Conservation (phyloP, 1,140 invertebrate genomes). For the Drosophila nasuta region DNA sequence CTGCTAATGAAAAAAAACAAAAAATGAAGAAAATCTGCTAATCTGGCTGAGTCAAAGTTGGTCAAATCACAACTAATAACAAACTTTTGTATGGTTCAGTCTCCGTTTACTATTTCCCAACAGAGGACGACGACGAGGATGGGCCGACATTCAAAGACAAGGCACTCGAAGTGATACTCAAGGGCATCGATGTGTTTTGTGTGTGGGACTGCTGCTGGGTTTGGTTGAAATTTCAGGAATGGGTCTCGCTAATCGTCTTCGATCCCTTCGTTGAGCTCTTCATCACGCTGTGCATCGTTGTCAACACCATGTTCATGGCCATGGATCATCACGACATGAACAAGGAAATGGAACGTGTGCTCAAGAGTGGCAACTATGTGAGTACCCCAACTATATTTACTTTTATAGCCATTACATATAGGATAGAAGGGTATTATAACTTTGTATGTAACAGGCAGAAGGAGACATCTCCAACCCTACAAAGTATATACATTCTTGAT, state of each 20-base stretch:
- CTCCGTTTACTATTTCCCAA: slow-evolving; percentile 97
- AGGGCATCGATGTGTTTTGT: slow-evolving; percentile 96
- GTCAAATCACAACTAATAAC: slow-evolving; percentile 88
- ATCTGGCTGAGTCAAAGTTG: slow-evolving; percentile 88
- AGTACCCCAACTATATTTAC: slow-evolving; percentile 85
- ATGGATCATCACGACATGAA: slow-evolving; percentile 98
- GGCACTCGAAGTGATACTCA: slow-evolving; percentile 90
- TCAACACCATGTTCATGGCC: slow-evolving; percentile 99
- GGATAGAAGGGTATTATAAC: no score
- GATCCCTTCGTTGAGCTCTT: slow-evolving; percentile 99
- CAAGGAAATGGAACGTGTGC: slow-evolving; percentile 92
- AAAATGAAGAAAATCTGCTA: slow-evolving; percentile 70
- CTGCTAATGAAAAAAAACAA: slow-evolving; percentile 31
- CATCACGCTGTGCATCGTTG: slow-evolving; percentile 98
- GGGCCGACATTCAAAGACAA: slow-evolving; percentile 95
- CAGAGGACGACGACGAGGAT: slow-evolving; percentile 94
- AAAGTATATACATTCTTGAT: no score
- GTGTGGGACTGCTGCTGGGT: slow-evolving; percentile 98
- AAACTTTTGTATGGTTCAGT: slow-evolving; percentile 89
- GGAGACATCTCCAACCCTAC: no score
- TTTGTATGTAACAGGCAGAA: no score
- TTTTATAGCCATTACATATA: no score
- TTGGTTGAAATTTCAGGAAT: slow-evolving; percentile 96
- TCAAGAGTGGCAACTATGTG: slow-evolving; percentile 97
- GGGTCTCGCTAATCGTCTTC: slow-evolving; percentile 96